Base-by-base conservation (phyloP, 2,888 invertebrate genomes). In the Pseudoips prasinana region DNA sequence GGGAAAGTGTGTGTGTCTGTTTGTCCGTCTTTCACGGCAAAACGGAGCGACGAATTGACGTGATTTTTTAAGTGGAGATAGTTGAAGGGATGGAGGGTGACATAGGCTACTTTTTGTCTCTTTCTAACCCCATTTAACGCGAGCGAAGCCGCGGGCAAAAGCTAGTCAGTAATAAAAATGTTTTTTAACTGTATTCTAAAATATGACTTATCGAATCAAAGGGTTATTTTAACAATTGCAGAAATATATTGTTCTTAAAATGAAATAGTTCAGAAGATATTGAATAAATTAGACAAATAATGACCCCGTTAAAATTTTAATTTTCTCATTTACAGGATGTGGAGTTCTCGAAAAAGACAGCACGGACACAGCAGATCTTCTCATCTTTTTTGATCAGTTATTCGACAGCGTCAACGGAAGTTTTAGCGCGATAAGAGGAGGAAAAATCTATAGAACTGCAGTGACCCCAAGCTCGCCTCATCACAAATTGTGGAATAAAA, bases 401-500 rank as follows among this genome's bases (percentile, higher is more conserved):
- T 34, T 28, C 2, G 28, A 34, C 8, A 19, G 24, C 3, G 24
- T 34, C 1, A 34, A 34, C 6, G 10, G 28, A 1, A 34, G 20
- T 14, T 29, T 7, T 7, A 11, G 8, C 8, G 7, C 1, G 8
- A 10, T 19, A 1, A 3, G 3, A 19, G n/a, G 8, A 19, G 28
- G 19, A 5, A 28, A 33, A 28, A 18, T 28, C 17, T 28, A 27
- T 10, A 27, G 27, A 11, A 19, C 33, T 2, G 33, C 27, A 4
- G 27, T 33, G 1, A 23, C 27, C 1, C 27, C 17, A 10, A 27
- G 2, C 1, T 33, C 33, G n/a, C 33, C 33, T 6, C 33, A 33
- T 33, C 22, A 23, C 7, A 23, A 23, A 10, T 10, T 33, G n/a
- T 33, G 27, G 27, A 7, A 8, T 8, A 10, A 17, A 2, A 27